Evolutionary conservation across 2,797 vertebrate genomes (phyloP).

Genomic region (Garrulus glandarius): DNA sequence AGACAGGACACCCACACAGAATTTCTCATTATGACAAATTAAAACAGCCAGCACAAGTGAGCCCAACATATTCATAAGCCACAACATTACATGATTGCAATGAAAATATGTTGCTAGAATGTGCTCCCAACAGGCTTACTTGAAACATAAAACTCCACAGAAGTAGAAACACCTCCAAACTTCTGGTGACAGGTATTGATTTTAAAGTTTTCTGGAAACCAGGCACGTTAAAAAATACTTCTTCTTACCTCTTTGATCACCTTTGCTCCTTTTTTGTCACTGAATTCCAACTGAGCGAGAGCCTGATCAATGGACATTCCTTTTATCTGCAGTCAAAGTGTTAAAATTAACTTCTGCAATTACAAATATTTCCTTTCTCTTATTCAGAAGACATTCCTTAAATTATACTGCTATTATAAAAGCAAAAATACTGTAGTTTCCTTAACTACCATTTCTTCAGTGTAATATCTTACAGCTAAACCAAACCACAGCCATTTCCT

Average conservation of each 20-base stretch:
- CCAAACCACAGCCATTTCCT: neutral
- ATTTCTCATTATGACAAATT: neutral
- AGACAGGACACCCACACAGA: neutral
- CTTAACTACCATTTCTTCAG: neutral
- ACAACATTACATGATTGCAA: neutral
- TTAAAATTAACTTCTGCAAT: neutral
- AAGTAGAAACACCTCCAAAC: neutral
- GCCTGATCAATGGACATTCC: conserved; percentile 95
- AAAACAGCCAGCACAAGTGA: neutral
- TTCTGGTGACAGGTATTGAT: neutral
- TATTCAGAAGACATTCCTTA: neutral
- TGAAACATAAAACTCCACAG: neutral
- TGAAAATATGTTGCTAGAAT: neutral
- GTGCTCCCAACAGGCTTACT: neutral
- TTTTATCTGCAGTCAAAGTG: conserved; percentile 76
- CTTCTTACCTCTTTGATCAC: conserved; percentile 89
- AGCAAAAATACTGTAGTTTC: neutral
- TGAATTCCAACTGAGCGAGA: conserved; percentile 90
- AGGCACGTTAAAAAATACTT: neutral
- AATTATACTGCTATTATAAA: neutral
- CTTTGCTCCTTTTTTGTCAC: conserved; percentile 95
- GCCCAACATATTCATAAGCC: neutral
- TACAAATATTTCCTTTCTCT: neutral
- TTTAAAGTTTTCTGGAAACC: neutral
- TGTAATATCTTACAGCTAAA: neutral